phyloP scores from a whole-genome alignment of 2,113 vertebrate species.

The Phaethornis superciliosus region DNA sequence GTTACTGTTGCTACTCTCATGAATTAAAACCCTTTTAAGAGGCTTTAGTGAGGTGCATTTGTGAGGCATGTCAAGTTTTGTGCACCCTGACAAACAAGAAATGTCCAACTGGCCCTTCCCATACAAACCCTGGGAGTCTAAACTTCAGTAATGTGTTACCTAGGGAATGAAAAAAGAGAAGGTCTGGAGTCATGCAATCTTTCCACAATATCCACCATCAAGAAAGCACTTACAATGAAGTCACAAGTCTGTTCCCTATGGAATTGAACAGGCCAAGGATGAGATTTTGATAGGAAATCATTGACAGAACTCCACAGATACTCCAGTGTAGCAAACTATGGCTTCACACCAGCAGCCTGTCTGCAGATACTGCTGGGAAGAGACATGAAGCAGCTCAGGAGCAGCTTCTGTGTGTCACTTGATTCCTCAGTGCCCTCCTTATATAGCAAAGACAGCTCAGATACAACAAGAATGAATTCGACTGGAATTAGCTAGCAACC shows the following conservation, averaged over 20 bases:
- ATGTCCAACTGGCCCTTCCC: background rate
- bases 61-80: background rate
- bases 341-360: background rate
- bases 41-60: background rate
- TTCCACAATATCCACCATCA: background rate
- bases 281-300: background rate
- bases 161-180: constrained; percentile 1
- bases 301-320: background rate
- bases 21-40: background rate
- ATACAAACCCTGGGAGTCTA: background rate
- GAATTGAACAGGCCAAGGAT: background rate
- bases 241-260: background rate
- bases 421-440: constrained; percentile 11
- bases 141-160: background rate
- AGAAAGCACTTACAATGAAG: background rate
- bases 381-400: constrained; percentile 13
- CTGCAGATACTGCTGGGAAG: background rate
- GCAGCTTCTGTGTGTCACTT: constrained; percentile 2
- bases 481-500: constrained; percentile 70
- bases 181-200: background rate
- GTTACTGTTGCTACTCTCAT: background rate
- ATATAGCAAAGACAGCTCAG: constrained; percentile 37
- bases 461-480: constrained; percentile 38
- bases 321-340: accelerated
- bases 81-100: background rate